Evolutionary conservation across 2,888 invertebrate genomes (phyloP).

Genomic region (Dexiosoma caninum): DNA sequence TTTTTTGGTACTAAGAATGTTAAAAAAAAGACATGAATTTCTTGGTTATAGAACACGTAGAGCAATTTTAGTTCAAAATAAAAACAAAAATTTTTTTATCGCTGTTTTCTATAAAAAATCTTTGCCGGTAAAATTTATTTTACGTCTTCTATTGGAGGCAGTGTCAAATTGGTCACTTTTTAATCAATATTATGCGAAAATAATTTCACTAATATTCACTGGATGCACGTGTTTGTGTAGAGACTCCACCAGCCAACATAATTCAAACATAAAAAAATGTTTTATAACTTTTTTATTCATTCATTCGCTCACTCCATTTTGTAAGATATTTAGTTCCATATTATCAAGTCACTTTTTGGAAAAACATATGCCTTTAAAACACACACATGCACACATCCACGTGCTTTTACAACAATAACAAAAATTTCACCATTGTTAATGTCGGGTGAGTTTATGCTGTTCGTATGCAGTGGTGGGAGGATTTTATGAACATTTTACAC

Average conservation of each 20-base stretch:
- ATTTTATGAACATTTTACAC: constrained; percentile 73
- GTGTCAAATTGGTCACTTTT: no score
- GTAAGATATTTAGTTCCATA: constrained; percentile 25
- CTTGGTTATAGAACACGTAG: no score
- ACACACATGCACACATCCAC: not conserved
- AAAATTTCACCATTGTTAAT: constrained; percentile 17
- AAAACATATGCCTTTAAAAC: constrained; percentile 38
- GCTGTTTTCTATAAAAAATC: no score
- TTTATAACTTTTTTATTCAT: not conserved
- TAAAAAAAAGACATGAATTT: no score
- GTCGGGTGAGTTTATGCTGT: not conserved
- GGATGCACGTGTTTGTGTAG: no score
- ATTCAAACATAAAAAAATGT: not conserved
- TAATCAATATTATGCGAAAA: not conserved
- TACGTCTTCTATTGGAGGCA: no score
- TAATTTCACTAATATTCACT: no score
- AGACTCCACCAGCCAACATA: no score
- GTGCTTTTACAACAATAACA: not conserved
- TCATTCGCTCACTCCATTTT: not conserved
- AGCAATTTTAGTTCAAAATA: no score
- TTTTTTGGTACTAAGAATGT: no score
- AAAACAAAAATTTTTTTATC: no score
- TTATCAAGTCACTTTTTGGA: constrained; percentile 29
- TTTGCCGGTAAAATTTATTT: no score
- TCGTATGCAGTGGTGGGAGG: constrained; percentile 59